phyloP scores from a whole-genome alignment of 1,140 invertebrate species.

The Tetragonula clypearis region DNA sequence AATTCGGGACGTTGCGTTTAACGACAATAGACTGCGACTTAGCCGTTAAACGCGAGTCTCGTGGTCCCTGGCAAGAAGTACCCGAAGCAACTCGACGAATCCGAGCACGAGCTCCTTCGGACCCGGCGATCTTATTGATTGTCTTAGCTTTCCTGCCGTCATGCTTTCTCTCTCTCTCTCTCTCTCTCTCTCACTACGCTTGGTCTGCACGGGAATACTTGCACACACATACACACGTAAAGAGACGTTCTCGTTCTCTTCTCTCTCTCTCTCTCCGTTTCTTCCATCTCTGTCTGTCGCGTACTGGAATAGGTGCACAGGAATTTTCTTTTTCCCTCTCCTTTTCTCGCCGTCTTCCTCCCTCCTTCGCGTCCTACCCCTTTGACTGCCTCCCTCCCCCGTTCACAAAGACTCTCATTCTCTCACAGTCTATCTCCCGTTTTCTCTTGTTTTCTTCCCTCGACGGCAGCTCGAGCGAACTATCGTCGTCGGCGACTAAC shows the following conservation, averaged over 20 bases:
- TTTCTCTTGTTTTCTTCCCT: constrained; percentile 33
- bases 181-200: constrained; percentile 12
- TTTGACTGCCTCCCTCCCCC: neutral
- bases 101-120: constrained; percentile 63
- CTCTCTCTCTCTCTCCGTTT: neutral
- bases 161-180: constrained; percentile 33
- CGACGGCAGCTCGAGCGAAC: constrained; percentile 27
- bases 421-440: constrained; percentile 23
- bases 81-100: constrained; percentile 59
- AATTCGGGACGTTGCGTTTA: constrained; percentile 45
- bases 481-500: constrained; percentile 64
- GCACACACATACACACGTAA: neutral
- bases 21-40: constrained; percentile 47
- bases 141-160: constrained; percentile 67
- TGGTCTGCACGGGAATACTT: constrained; percentile 28
- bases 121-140: constrained; percentile 76
- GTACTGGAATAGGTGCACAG: constrained; percentile 34
- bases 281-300: constrained; percentile 22
- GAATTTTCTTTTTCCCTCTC: constrained; percentile 21
- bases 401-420: constrained; percentile 27
- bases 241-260: neutral
- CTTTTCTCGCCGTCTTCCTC: neutral
- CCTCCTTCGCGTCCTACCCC: neutral
- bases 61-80: constrained; percentile 45
- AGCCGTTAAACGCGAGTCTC: constrained; percentile 41